Evolutionary conservation across 2,888 invertebrate species (phyloP).

Genomic region (Thecocarcelia acutangulata): DNA sequence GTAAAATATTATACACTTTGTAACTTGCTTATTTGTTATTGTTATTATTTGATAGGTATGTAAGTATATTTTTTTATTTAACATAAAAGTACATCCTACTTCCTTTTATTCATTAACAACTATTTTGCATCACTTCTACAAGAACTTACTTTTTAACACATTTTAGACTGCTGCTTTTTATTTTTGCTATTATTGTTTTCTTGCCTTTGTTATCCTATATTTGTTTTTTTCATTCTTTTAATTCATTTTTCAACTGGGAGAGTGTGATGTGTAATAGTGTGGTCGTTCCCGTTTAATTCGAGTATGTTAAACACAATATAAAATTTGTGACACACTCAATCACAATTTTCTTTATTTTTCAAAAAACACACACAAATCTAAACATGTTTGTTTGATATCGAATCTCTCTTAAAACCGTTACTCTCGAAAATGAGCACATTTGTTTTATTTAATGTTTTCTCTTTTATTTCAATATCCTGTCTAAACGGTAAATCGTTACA

Average conservation of each 20-base stretch:
- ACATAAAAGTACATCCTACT: conserved; percentile 42
- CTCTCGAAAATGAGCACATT: conserved; percentile 7
- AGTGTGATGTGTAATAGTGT: conserved; percentile 53
- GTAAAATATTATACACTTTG: conserved; percentile 10
- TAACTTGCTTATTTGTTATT: conserved; percentile 25
- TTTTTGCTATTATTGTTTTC: conserved; percentile 54
- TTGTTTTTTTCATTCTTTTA: conserved; percentile 27
- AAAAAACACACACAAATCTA: conserved; percentile 31
- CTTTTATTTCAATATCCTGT: conserved; percentile 32
- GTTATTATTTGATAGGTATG: conserved; percentile 13
- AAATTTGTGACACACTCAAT: conserved; percentile 62
- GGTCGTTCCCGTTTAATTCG: conserved; percentile 58
- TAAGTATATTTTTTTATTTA: background rate
- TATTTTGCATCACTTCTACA: conserved; percentile 45
- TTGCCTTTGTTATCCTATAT: conserved; percentile 59
- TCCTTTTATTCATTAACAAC: conserved; percentile 34
- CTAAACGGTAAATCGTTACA: conserved; percentile 48
- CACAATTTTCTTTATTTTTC: conserved; percentile 50
- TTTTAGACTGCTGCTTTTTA: conserved; percentile 36
- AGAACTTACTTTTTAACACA: conserved; percentile 45
- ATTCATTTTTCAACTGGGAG: conserved; percentile 42
- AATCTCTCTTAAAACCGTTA: conserved; percentile 17
- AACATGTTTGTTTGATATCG: conserved; percentile 22
- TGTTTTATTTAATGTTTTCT: conserved; percentile 18
- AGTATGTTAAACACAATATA: conserved; percentile 68